Evolutionary conservation across 2,888 invertebrate species (phyloP), one percentile per base, ranked within the genome.

Genomic region (Actias luna): DNA sequence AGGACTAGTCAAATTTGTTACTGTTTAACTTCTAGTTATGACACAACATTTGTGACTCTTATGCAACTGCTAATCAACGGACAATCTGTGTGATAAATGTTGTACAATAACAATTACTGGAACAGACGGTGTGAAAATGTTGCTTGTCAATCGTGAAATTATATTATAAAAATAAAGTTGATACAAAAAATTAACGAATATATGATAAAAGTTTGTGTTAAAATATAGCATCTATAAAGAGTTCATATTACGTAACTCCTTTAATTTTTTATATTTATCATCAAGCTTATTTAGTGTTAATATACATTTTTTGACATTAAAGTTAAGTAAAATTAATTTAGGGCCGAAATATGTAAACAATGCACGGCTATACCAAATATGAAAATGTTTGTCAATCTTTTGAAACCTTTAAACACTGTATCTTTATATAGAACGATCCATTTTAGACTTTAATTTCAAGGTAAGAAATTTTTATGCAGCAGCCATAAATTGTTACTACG

Each of bases 11-110:
- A 52, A 60, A 63, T 63, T 35, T 58, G 29, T 27, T n/a, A 25
- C 60, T 62, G 31, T 67, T 61, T 68, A 22, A 12, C 64, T 73
- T 73, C 70, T 65, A 68, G 58, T 59, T 64, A 55, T 70, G 69
- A 67, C 72, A 67, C 64, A 70, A 70, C 59, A 22, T 63, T 62
- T 65, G 60, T 65, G 65, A 67, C 68, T 67, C 67, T 71, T 68
- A 77, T 78, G 78, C 71, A 79, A 63, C 71, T 80, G 77, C 67
- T 77, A 79, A 82, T 79, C 69, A 78, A 64, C 65, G 70, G 69
- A 76, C 70, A 76, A 70, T 75, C 70, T 71, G 61, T 69, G 66
- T 72, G 71, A 74, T 66, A 76, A 78, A 77, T 76, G 71, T 73
- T 72, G 67, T 42, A 65, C 68, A 72, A 67, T 71, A 67, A 67